Percentiles rank a stretch among this genome's conserved stretches.
Evolutionary conservation across 2,888 invertebrate genomes (phyloP).

Genomic region (Caenorhabditis virilis): DNA sequence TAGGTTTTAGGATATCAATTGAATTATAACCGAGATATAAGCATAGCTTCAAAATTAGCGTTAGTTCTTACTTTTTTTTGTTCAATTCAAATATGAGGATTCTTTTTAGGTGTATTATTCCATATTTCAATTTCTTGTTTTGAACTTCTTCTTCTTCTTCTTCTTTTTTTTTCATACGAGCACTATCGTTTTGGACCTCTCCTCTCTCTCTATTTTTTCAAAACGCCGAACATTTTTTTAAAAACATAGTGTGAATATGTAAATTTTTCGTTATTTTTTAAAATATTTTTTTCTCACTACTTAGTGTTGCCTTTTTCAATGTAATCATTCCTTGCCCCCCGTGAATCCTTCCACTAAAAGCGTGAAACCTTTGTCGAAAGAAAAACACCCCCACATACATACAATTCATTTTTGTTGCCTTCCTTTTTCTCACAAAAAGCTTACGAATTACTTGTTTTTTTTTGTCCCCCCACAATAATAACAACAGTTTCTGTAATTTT

Average conservation of each 20-base stretch:
- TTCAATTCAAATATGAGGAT: conserved; percentile 1
- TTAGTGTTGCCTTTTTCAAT: neutral
- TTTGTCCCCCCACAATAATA: no score
- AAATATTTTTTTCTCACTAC: neutral
- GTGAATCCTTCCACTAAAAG: no score
- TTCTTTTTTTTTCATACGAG: neutral
- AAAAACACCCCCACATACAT: neutral
- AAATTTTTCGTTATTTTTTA: conserved; percentile 32
- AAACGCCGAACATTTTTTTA: conserved; percentile 11
- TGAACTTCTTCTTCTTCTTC: neutral
- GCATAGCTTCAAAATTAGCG: no score
- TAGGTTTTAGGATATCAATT: no score
- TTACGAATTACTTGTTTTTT: no score
- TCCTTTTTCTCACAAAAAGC: no score
- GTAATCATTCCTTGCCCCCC: no score
- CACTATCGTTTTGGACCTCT: neutral
- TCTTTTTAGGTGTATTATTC: neutral
- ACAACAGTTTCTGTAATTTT: no score
- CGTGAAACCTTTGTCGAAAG: no score
- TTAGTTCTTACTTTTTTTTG: conserved; percentile 1
- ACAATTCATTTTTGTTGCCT: neutral
- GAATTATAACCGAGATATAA: no score
- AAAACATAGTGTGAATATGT: conserved; percentile 34
- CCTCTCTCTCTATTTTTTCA: neutral
- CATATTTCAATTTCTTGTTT: neutral